Evolutionary conservation across 2,888 invertebrate genomes (phyloP).

Genomic region (Drosophila picticornis): DNA sequence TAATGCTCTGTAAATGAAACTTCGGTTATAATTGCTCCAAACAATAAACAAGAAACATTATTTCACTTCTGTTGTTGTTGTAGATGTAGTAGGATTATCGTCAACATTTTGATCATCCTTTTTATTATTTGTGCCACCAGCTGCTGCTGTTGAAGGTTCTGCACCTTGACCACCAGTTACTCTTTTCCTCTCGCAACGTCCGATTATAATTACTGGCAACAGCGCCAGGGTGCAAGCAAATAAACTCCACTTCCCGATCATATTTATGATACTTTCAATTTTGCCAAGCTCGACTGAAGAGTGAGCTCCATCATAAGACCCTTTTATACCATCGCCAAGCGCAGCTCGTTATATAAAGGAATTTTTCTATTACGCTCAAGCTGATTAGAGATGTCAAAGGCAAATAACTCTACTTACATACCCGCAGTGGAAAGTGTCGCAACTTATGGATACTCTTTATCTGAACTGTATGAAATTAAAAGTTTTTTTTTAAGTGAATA

Average conservation of each 20-base stretch:
- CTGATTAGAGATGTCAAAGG: neutral
- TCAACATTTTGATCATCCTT: neutral
- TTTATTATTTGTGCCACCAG: neutral
- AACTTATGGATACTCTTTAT: neutral
- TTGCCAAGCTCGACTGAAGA: neutral
- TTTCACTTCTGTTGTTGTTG: constrained; percentile 4
- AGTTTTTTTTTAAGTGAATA: neutral
- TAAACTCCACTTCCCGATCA: constrained; percentile 4
- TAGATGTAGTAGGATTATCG: neutral
- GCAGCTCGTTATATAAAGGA: no score
- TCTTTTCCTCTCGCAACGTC: no score
- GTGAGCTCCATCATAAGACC: neutral
- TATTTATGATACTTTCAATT: neutral
- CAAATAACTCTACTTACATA: neutral
- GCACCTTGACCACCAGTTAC: neutral
- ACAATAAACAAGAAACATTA: neutral
- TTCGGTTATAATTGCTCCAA: neutral
- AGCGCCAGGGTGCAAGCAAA: neutral
- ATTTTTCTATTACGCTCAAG: constrained; percentile 8
- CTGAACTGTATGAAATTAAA: neutral
- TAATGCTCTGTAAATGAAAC: neutral
- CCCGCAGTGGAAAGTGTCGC: neutral
- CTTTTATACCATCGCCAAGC: constrained; percentile 1
- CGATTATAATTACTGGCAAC: neutral
- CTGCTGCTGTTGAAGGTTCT: neutral